Evolutionary conservation across 2,888 invertebrate species (phyloP).

Genomic region (Anagyrus pseudococci): DNA sequence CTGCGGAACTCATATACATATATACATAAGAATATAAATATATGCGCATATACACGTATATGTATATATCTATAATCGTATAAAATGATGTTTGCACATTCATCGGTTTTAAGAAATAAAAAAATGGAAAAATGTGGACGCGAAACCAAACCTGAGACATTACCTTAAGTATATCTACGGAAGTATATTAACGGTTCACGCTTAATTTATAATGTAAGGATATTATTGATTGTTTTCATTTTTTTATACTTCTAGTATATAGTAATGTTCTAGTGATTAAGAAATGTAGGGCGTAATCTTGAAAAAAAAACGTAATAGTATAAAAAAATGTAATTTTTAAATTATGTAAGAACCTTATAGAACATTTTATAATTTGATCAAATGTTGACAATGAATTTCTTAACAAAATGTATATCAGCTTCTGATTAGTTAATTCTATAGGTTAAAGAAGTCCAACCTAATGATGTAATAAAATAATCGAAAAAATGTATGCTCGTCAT

Average conservation of each 20-base stretch:
- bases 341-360: slow-evolving; percentile 19
- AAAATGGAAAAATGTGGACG: slow-evolving; percentile 12
- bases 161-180: slow-evolving; percentile 30
- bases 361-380: slow-evolving; percentile 8
- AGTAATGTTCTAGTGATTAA: slow-evolving; percentile 43
- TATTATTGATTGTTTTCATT: slow-evolving; percentile 28
- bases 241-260: slow-evolving; percentile 43
- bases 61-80: slow-evolving; percentile 38
- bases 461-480: too few species aligned
- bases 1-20: slow-evolving; percentile 54
- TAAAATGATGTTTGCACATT: slow-evolving; percentile 31
- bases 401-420: slow-evolving; percentile 21
- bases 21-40: slow-evolving; percentile 39
- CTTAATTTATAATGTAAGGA: slow-evolving; percentile 32
- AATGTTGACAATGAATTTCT: slow-evolving; percentile 7
- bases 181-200: too few species aligned
- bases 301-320: not conserved
- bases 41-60: slow-evolving; percentile 37
- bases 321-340: slow-evolving; percentile 17
- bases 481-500: too few species aligned
- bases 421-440: too few species aligned
- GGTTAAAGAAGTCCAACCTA: too few species aligned
- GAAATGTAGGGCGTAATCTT: slow-evolving; percentile 30
- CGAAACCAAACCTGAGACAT: slow-evolving; percentile 28
- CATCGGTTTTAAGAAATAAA: slow-evolving; percentile 34